Conservation (phyloP, 2,888 invertebrate genomes). For the Tryphoninae sp. region DNA sequence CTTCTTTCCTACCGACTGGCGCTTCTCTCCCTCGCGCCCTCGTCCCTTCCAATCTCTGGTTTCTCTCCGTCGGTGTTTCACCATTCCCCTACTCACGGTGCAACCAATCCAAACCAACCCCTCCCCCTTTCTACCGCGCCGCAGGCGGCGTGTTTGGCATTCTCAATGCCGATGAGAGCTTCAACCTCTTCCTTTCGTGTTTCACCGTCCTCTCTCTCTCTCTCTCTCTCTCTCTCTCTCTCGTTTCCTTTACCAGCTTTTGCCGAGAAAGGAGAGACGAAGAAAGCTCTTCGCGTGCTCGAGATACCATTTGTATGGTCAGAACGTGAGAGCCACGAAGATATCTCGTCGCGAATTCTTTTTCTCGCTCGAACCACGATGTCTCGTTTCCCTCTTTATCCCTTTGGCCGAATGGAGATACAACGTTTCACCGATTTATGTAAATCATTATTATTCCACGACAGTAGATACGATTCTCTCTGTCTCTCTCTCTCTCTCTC, state of each 20-base stretch:
- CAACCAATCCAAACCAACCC: constrained; percentile 27
- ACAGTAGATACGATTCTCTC: constrained; percentile 43
- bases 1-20: constrained; percentile 15
- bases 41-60: constrained; percentile 34
- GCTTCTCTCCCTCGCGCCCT: constrained; percentile 21
- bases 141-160: constrained; percentile 61
- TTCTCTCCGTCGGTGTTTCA: constrained; percentile 17
- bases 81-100: neutral
- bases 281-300: constrained; percentile 10
- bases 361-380: neutral
- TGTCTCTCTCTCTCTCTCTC: constrained; percentile 30
- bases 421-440: constrained; percentile 61
- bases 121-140: constrained; percentile 49
- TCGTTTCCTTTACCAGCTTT: neutral
- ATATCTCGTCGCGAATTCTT: constrained; percentile 20
- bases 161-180: constrained; percentile 53
- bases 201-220: neutral
- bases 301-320: constrained; percentile 60
- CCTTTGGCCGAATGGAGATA: constrained; percentile 38
- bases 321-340: constrained; percentile 50
- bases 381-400: constrained; percentile 1
- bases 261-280: constrained; percentile 1
- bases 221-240: neutral
- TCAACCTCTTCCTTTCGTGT: neutral
- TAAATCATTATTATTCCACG: constrained; percentile 62